A percentile compares a stretch with the other conserved stretches of the same genome.
phyloP scores from a whole-genome alignment of 2,797 vertebrate species.

The Heliangelus exortis region DNA sequence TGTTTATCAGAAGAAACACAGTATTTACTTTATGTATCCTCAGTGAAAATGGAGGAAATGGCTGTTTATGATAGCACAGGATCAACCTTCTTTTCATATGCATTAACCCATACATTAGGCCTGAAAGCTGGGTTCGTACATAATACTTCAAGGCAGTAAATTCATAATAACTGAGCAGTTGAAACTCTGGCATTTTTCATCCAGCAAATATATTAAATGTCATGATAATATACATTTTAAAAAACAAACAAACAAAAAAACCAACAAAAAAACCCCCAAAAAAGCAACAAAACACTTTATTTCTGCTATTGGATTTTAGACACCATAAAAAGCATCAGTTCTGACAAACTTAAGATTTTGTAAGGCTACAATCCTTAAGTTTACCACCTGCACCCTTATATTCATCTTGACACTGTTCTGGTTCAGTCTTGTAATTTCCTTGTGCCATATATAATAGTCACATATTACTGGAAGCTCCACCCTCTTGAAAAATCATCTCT shows the following conservation, averaged over 20 bases:
- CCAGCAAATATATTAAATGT: neutral
- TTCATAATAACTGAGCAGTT: neutral
- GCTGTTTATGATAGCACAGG: neutral
- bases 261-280: too few species aligned
- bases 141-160: neutral
- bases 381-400: neutral
- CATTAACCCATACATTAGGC: neutral
- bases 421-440: neutral
- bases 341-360: neutral
- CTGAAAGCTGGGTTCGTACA: neutral
- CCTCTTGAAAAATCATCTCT: neutral
- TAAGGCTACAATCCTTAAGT: neutral
- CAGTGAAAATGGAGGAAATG: neutral
- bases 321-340: neutral
- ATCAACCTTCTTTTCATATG: neutral
- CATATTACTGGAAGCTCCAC: neutral
- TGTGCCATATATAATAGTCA: neutral
- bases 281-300: neutral
- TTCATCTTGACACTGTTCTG: neutral
- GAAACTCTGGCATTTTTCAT: neutral
- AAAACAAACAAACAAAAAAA: too few species aligned
- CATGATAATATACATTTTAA: neutral
- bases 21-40: neutral
- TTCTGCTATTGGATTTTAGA: neutral
- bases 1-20: neutral